phyloP scores from a whole-genome alignment of 2,888 invertebrate species.

The Lacanobia oleracea region DNA sequence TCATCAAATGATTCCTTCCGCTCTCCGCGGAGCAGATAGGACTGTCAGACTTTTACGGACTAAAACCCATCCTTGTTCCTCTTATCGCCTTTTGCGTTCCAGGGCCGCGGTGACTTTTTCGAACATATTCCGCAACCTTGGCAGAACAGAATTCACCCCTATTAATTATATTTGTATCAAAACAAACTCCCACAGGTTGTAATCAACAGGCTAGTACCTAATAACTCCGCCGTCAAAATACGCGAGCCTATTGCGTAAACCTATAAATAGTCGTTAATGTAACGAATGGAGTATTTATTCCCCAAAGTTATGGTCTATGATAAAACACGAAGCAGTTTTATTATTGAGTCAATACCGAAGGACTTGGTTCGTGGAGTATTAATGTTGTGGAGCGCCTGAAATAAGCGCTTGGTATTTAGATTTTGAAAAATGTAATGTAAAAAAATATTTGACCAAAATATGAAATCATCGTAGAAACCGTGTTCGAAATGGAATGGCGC shows the following conservation, averaged over 20 bases:
- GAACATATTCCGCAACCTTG: too few species aligned
- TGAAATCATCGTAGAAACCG: too few species aligned
- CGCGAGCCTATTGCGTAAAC: slow-evolving; percentile 54
- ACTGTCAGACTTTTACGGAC: too few species aligned
- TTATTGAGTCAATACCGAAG: slow-evolving; percentile 78
- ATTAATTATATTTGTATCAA: slow-evolving; percentile 7
- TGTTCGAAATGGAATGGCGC: too few species aligned
- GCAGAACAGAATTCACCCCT: neutral
- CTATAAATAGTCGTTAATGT: slow-evolving; percentile 77
- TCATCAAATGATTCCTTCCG: too few species aligned
- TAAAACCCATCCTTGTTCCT: too few species aligned
- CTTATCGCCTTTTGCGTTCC: too few species aligned
- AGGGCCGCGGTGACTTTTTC: too few species aligned
- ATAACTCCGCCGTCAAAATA: slow-evolving; percentile 42
- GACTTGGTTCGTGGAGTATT: slow-evolving; percentile 22
- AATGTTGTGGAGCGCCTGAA: slow-evolving; percentile 4
- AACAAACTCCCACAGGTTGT: slow-evolving; percentile 35
- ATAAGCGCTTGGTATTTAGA: too few species aligned
- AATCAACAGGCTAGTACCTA: slow-evolving; percentile 40
- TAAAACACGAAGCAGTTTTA: slow-evolving; percentile 81
- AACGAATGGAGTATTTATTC: slow-evolving; percentile 81
- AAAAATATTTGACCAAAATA: neutral
- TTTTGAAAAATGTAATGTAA: too few species aligned
- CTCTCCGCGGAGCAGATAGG: too few species aligned
- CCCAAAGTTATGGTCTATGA: slow-evolving; percentile 82